Evolutionary conservation across 2,888 invertebrate genomes (phyloP), one percentile per base, ranked within the genome.

Genomic region (Drosophila aldrichi): DNA sequence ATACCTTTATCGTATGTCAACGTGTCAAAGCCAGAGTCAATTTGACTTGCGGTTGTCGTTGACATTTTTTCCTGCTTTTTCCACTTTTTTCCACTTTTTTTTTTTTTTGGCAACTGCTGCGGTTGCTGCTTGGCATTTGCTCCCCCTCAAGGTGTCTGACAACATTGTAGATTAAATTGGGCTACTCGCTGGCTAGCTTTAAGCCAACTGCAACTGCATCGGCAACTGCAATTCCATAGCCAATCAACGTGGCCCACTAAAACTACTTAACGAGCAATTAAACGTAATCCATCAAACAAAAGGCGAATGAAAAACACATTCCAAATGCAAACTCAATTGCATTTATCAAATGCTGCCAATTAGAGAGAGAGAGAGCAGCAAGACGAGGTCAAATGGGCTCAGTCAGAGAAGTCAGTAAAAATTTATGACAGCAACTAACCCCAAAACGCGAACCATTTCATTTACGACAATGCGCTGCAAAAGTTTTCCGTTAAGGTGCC

Each of bases 11-110:
- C 87, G 79, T 81, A 75, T 87, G 84, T 79, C 88, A 90, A 81
- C 84, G 85, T 89, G 88, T 90, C 90, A 88, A 87, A 84, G 82
- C 75, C 88, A 87, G 77, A 88, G 90, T 88, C 87, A 90, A 88
- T 90, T 90, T 80, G 82, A 84, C 81, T 84, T 87, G 89, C 70
- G 89, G 87, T 71, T 76, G 79, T 62, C 77, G 81, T 62, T 70
- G 69, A 68, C 75, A 70, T 75, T 81, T 79, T 81, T 77, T 70
- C 22, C 52, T 18, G 46, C 4, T 36, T 22, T 29, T 29, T 29
- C 29, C 29, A 29, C 29, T 1, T n/a, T 46, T 46, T 16, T 25
- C n/a, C n/a, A n/a, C 25, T 16, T 68, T 67, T 64, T 52, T n/a
- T 40, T 54, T 52, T 56, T 52, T 57, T 25, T 25, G 7, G 25